Percentiles rank a stretch among this genome's conserved stretches.
Conservation (phyloP, 2,113 vertebrate genomes). For the Halcyon senegalensis region DNA sequence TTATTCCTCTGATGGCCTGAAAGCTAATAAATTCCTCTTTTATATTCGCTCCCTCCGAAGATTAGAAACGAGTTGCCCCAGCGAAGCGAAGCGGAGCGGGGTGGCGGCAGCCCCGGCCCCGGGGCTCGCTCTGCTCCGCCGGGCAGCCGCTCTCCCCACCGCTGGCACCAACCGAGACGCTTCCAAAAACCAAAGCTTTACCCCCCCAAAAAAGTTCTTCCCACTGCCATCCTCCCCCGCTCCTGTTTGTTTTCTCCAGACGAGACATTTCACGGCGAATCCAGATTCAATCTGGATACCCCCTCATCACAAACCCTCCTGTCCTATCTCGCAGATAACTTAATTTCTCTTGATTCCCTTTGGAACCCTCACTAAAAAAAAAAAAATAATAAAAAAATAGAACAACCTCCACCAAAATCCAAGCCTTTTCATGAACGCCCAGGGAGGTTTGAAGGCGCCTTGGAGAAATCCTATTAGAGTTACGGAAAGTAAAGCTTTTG, state of each 20-base stretch:
- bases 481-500: conserved; percentile 2
- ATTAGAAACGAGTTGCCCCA: conserved; percentile 25
- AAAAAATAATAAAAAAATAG: neutral
- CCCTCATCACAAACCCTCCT: neutral
- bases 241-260: neutral
- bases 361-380: neutral
- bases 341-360: neutral
- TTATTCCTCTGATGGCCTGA: conserved; percentile 57
- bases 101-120: neutral
- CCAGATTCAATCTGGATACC: neutral
- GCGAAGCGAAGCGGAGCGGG: neutral
- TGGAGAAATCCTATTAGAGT: conserved; percentile 81
- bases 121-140: neutral
- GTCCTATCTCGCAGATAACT: conserved; percentile 6
- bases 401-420: neutral
- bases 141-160: neutral
- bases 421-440: neutral
- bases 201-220: neutral
- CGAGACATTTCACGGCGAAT: neutral
- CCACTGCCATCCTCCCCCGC: too few relatives aligned
- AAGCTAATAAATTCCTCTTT: conserved; percentile 68
- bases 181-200: too few relatives aligned
- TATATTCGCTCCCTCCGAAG: conserved; percentile 64
- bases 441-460: neutral
- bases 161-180: neutral